A percentile compares a stretch with the other conserved stretches of the same genome.
These are phyloP conservation scores for Aculops lycopersici DNA, from an alignment of 1,140 invertebrate genomes.

Conservation along the genomic window DNA sequence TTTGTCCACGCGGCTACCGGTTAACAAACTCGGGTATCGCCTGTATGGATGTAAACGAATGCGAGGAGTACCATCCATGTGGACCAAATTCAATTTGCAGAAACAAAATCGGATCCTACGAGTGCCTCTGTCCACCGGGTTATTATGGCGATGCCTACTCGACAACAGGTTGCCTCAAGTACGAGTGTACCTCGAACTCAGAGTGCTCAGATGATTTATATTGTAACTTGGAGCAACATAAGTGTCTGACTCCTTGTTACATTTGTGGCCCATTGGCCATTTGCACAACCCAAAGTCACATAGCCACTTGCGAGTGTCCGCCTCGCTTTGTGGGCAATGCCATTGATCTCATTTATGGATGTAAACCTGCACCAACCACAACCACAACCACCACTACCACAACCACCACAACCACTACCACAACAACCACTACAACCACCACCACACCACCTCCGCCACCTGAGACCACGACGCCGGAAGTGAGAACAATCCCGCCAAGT, in stretches of 20 bases:
- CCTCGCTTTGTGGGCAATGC: conserved; percentile 42
- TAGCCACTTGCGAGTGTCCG: conserved; percentile 36
- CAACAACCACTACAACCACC: too few relatives aligned
- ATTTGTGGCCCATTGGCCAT: conserved; percentile 46
- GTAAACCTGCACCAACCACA: conserved; percentile 10
- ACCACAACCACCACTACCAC: not conserved
- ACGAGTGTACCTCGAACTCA: too few relatives aligned
- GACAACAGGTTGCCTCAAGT: conserved; percentile 29
- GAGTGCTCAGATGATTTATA: too few relatives aligned
- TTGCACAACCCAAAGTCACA: conserved; percentile 31
- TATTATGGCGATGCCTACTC: conserved; percentile 41
- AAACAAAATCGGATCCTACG: conserved; percentile 23
- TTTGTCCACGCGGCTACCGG: conserved; percentile 13
- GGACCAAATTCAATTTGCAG: conserved; percentile 43
- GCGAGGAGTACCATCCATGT: conserved; percentile 31
- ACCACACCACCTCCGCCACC: too few relatives aligned
- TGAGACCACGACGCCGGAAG: not conserved
- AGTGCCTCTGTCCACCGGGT: conserved; percentile 36
- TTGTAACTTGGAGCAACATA: too few relatives aligned
- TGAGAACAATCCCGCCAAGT: conserved; percentile 11
- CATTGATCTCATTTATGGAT: conserved; percentile 15
- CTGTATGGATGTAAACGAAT: conserved; percentile 10
- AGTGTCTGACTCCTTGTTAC: conserved; percentile 11
- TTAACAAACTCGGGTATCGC: conserved; percentile 10
- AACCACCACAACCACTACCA: not conserved